These are phyloP conservation scores for Vulpes ferrilata DNA, from an alignment of 2,113 vertebrate species.

Conservation along the genomic window DNA sequence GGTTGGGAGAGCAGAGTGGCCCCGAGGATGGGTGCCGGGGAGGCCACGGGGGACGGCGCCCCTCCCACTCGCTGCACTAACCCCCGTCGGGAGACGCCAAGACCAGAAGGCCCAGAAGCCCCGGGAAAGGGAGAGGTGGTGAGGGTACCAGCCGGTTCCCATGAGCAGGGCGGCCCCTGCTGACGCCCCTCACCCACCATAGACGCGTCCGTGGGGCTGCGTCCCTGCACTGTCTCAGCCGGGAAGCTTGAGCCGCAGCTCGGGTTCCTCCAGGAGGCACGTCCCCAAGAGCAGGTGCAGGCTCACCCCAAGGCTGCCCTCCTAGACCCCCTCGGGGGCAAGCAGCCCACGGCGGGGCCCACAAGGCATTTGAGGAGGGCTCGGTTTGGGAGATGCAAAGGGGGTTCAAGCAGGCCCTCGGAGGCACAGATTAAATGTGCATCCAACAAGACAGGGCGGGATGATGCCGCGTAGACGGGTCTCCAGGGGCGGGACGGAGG, in stretches of 20 bases:
- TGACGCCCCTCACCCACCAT: fast-evolving
- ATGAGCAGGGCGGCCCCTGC: background rate
- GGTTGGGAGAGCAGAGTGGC: background rate
- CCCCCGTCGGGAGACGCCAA: background rate
- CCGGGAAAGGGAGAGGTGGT: fast-evolving
- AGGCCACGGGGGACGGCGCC: background rate
- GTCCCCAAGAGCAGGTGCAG: background rate
- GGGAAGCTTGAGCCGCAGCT: background rate
- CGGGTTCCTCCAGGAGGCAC: background rate
- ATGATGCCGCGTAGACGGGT: fast-evolving
- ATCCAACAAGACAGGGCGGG: background rate
- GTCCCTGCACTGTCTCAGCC: background rate
- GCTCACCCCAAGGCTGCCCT: too few species aligned
- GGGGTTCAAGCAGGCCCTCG: background rate
- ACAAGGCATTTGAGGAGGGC: too few species aligned
- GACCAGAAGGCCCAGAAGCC: background rate
- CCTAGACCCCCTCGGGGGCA: background rate
- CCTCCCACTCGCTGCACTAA: too few species aligned
- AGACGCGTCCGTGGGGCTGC: background rate
- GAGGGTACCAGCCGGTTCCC: background rate
- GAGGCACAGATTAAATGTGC: fast-evolving
- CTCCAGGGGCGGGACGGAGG: fast-evolving
- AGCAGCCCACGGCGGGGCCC: fast-evolving
- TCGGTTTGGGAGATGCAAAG: fast-evolving
- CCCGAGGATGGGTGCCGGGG: background rate